phyloP scores from a whole-genome alignment of 2,888 invertebrate genomes.

The Heliconius cydno region DNA sequence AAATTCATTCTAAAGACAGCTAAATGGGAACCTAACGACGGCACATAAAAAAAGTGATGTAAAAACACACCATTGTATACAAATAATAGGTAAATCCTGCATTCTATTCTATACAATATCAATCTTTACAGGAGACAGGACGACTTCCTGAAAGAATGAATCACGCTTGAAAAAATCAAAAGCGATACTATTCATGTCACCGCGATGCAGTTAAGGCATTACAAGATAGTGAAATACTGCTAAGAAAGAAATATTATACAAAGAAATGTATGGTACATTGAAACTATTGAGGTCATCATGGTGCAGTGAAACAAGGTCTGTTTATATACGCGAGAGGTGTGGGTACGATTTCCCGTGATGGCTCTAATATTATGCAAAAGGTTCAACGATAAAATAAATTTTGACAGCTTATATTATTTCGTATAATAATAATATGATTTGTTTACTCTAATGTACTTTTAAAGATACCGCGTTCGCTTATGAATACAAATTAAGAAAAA shows the following conservation, averaged over 20 bases:
- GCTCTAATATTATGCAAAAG: no score
- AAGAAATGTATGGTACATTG: no score
- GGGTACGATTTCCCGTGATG: no score
- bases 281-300: no score
- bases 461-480: no score
- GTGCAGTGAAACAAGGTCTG: neutral
- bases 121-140: slow-evolving; percentile 5
- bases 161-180: slow-evolving; percentile 13
- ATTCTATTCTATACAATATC: slow-evolving; percentile 12
- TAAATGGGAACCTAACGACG: neutral
- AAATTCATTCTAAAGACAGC: neutral
- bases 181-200: neutral
- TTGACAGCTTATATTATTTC: no score
- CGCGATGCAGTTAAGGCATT: neutral
- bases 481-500: no score
- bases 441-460: no score
- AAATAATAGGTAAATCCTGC: slow-evolving; percentile 10
- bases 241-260: neutral
- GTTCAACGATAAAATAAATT: no score
- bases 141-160: slow-evolving; percentile 9
- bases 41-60: slow-evolving; percentile 8
- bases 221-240: neutral
- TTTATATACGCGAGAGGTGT: no score
- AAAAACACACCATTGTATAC: slow-evolving; percentile 14
- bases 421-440: no score